Evolutionary conservation across 2,888 invertebrate species (phyloP), one percentile per base, ranked within the genome.

Genomic region (Noctua comes): DNA sequence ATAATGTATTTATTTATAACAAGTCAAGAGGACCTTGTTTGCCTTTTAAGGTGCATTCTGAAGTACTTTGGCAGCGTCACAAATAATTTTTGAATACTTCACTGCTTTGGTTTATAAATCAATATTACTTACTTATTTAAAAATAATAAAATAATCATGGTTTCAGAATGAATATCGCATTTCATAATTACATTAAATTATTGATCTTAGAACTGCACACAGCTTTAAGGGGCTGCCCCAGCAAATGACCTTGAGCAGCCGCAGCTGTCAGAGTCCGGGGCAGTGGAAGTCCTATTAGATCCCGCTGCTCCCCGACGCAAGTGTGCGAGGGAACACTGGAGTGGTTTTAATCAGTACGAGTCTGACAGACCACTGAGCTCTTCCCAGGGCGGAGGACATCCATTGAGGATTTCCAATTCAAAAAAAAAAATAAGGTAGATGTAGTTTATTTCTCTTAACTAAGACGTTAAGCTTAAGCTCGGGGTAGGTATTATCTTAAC

Each of bases 1-100:
- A 80, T 46, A 46, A 57, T 62, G 36, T 24, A 64, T 71, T 70
- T 74, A 62, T 62, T 79, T 70, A 65, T 68, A 72, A 65, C 46
- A 48, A 62, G 21, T 43, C 24, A 62, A 73, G 76, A 73, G 54
- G 36, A 13, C 5, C 31, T 43, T 71, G 46, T 69, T 68, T 69
- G n/a, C 5, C 5, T 64, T 46, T 21, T n/a, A 24, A 1, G 13
- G 40, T 40, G 13, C 13, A 24, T 65, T 65, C 24, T 24, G 2
- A 11, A 24, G 1, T 64, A n/a, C n/a, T n/a, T 64, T 40, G 40
- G 5, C 1, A 62, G 2, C 51, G 51, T 51, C 21, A 3, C 51
- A 51, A 18, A 62, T 18, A 7, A 1, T 8, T 59, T 0, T 18
- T 11, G 18, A 62, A 31, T 27, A 11, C 24, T n/a, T 57, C n/a